These are phyloP conservation scores for Hydrocynus forskahlii DNA, from an alignment of 2,797 vertebrate species.

Conservation along the genomic window DNA sequence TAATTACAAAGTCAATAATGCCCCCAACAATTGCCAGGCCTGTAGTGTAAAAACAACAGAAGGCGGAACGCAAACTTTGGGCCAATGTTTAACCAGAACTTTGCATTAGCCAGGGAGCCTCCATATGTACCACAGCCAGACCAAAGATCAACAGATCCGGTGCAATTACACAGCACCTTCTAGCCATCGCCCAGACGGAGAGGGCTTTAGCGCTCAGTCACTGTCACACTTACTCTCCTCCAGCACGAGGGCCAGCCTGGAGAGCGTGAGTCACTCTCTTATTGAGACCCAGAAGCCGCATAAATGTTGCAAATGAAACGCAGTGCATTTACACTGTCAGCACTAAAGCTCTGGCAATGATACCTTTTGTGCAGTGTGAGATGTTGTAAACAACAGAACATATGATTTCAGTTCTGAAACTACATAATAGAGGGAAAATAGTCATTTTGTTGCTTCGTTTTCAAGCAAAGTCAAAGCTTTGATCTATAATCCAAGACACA, in stretches of 20 bases:
- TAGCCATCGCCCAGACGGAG: slow-evolving; percentile 22
- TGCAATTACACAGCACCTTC: slow-evolving; percentile 48
- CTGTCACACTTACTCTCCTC: neutral
- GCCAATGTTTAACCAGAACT: slow-evolving; percentile 99
- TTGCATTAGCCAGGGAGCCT: slow-evolving; percentile 83
- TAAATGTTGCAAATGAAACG: neutral
- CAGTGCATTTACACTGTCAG: neutral
- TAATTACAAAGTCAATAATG: slow-evolving; percentile 99
- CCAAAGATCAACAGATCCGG: slow-evolving; percentile 73
- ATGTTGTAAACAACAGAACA: neutral
- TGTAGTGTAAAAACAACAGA: slow-evolving; percentile 99
- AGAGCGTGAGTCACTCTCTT: neutral
- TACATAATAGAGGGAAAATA: too few relatives aligned
- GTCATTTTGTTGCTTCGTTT: too few relatives aligned
- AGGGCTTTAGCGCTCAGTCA: neutral
- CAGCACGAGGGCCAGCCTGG: neutral
- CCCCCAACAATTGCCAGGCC: slow-evolving; percentile 88
- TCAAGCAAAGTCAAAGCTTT: too few relatives aligned
- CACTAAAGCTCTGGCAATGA: neutral
- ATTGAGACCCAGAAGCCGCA: neutral
- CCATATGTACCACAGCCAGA: slow-evolving; percentile 75
- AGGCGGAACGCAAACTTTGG: slow-evolving; percentile 92
- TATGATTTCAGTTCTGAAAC: too few relatives aligned
- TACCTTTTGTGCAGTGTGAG: neutral
- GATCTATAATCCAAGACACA: too few relatives aligned